Conservation (phyloP, 2,888 invertebrate species). For the Adelognathus sp. region DNA sequence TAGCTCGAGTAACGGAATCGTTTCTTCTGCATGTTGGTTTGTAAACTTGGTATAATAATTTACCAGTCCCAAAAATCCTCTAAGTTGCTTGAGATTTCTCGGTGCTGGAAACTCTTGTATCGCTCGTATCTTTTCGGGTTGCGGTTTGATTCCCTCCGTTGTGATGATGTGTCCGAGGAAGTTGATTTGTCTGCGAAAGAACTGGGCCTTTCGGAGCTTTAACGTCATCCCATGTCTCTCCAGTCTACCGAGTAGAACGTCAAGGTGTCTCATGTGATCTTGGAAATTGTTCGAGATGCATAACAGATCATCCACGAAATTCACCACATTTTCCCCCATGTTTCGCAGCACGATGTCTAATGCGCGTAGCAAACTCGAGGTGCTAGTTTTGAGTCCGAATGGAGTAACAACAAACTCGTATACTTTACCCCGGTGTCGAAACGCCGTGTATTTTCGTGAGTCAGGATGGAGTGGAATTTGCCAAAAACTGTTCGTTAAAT, state of each 20-base stretch:
- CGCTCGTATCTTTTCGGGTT: slow-evolving; percentile 59
- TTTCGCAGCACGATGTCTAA: too few relatives aligned
- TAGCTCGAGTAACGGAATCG: slow-evolving; percentile 21
- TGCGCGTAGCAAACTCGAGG: too few relatives aligned
- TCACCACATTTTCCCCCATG: background rate
- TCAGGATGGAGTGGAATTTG: too few relatives aligned
- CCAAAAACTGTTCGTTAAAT: slow-evolving; percentile 61
- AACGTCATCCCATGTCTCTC: slow-evolving; percentile 57
- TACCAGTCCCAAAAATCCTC: too few relatives aligned
- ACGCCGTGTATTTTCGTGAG: too few relatives aligned
- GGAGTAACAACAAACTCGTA: too few relatives aligned
- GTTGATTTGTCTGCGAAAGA: slow-evolving; percentile 56
- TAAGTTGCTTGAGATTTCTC: too few relatives aligned
- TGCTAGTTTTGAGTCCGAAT: too few relatives aligned
- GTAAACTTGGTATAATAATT: too few relatives aligned
- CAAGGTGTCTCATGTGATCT: too few relatives aligned
- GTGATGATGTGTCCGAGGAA: slow-evolving; percentile 65
- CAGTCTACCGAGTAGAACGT: slow-evolving; percentile 48
- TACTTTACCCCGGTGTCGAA: slow-evolving; percentile 17
- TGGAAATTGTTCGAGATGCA: slow-evolving; percentile 1
- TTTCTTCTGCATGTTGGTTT: too few relatives aligned
- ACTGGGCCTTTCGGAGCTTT: slow-evolving; percentile 60
- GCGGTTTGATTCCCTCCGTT: slow-evolving; percentile 53
- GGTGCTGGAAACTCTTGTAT: slow-evolving; percentile 59
- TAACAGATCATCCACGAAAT: slow-evolving; percentile 42